A percentile compares a stretch with the other conserved stretches of the same genome.
Conservation (phyloP, 2,797 vertebrate species). For the Delichon dasypus region DNA sequence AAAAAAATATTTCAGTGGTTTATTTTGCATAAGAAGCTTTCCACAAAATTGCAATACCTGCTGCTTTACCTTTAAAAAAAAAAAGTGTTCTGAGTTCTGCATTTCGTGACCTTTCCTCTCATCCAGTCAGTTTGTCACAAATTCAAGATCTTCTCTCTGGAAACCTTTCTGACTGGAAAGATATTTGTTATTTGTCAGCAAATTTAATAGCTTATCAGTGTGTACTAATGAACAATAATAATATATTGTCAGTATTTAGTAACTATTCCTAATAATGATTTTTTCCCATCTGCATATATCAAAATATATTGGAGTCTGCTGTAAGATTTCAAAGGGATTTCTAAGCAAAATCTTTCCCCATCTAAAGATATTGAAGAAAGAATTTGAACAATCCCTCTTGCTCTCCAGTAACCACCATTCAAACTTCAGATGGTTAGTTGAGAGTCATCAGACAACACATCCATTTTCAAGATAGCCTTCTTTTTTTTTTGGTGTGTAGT, state of each 20-base stretch:
- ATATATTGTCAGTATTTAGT: background rate
- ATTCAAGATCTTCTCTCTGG: background rate
- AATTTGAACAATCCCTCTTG: background rate
- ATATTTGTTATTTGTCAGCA: background rate
- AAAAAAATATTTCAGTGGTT: fast-evolving
- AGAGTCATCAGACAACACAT: background rate
- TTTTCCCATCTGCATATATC: background rate
- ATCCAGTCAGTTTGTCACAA: background rate
- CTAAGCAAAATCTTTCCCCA: background rate
- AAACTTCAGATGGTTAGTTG: background rate
- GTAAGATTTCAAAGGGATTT: background rate
- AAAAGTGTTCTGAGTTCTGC: background rate
- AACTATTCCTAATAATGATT: background rate
- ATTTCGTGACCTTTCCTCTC: background rate
- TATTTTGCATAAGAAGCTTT: background rate
- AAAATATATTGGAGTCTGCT: background rate
- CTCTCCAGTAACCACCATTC: background rate
- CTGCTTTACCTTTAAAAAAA: background rate
- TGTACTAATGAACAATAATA: background rate
- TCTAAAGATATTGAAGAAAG: background rate
- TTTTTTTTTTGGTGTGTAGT: background rate
- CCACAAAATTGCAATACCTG: background rate
- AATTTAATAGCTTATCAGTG: background rate
- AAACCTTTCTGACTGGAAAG: background rate
- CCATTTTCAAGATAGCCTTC: background rate